Conservation (phyloP, 2,888 invertebrate genomes). For the Drepanosiphum platanoidis region DNA sequence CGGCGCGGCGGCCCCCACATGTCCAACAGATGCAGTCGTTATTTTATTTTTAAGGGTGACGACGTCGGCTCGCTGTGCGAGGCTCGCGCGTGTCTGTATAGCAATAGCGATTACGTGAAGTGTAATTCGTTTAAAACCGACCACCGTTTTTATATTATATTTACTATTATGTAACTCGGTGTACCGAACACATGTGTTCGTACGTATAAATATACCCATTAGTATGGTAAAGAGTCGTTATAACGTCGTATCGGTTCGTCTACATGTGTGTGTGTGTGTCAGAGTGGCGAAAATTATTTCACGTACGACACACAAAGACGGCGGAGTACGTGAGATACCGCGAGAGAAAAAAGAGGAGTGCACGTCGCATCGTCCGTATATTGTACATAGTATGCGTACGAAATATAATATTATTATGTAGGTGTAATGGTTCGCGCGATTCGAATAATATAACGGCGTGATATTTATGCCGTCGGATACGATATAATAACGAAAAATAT, state of each 20-base stretch:
- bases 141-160: background rate
- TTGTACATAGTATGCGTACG: too few species aligned
- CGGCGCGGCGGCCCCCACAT: background rate
- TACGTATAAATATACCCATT: background rate
- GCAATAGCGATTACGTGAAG: background rate
- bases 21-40: conserved; percentile 52
- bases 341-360: background rate
- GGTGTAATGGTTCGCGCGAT: background rate
- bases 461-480: background rate
- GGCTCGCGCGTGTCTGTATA: background rate
- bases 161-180: background rate
- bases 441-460: background rate
- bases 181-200: background rate
- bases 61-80: background rate
- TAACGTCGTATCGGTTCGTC: background rate
- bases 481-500: background rate
- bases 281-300: conserved; percentile 39
- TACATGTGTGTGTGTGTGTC: background rate
- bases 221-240: background rate
- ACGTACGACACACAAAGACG: conserved; percentile 24
- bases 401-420: background rate
- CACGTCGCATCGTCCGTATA: background rate
- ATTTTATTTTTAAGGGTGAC: conserved; percentile 53
- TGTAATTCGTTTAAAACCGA: background rate
- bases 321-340: background rate